A percentile compares a stretch with the other conserved stretches of the same genome.
These are phyloP conservation scores for Bugulina stolonifera DNA, from an alignment of 2,888 invertebrate species.

Conservation along the genomic window DNA sequence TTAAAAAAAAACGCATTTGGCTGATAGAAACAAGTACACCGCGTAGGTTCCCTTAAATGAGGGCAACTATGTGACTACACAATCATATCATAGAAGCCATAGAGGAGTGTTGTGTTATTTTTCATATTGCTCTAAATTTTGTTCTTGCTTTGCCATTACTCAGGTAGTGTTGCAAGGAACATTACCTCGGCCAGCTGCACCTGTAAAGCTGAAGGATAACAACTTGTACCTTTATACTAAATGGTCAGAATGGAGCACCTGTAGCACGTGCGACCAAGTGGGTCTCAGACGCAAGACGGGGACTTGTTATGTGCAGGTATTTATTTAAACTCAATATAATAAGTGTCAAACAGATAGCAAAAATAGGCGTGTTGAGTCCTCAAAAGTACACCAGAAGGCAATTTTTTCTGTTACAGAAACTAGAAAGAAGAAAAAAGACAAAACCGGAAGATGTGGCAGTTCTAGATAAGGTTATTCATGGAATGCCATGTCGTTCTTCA, in stretches of 20 bases:
- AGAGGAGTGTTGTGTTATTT: too few relatives aligned
- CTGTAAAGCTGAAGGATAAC: slow-evolving; percentile 43
- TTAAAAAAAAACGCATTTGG: too few relatives aligned
- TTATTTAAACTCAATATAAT: too few relatives aligned
- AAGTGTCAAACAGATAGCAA: too few relatives aligned
- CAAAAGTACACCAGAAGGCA: background rate
- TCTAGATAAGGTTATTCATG: background rate
- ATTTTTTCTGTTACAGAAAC: background rate
- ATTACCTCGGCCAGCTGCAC: background rate
- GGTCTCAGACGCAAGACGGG: slow-evolving; percentile 62
- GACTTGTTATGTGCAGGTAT: slow-evolving; percentile 57
- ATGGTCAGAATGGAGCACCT: slow-evolving; percentile 65
- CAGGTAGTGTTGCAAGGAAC: background rate
- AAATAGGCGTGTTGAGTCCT: too few relatives aligned
- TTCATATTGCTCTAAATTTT: too few relatives aligned
- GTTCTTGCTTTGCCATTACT: too few relatives aligned
- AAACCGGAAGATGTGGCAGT: background rate
- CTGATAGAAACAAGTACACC: too few relatives aligned
- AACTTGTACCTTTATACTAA: slow-evolving; percentile 56
- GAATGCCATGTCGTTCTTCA: slow-evolving; percentile 4
- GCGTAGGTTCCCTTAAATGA: too few relatives aligned
- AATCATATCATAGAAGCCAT: too few relatives aligned
- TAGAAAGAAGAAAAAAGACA: background rate
- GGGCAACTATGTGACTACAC: too few relatives aligned
- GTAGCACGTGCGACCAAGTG: slow-evolving; percentile 60